phyloP scores from a whole-genome alignment of 2,888 invertebrate genomes.

The Melieria crassipennis region DNA sequence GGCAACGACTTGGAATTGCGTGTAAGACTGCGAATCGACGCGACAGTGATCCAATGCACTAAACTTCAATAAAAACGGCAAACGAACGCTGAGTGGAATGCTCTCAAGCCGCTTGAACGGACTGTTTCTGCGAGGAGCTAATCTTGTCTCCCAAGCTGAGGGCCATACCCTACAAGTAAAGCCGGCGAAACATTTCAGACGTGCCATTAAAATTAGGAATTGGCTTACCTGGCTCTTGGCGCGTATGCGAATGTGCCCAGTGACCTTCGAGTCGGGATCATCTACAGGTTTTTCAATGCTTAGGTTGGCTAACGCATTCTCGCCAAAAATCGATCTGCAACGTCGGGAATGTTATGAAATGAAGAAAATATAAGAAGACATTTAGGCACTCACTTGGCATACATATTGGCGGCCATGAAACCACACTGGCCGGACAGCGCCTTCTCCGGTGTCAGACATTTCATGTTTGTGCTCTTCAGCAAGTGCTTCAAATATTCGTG shows the following conservation, averaged over 20 bases:
- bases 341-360: background rate
- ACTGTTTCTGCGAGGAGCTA: conserved; percentile 86
- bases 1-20: no score
- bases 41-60: no score
- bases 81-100: no score
- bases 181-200: background rate
- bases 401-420: conserved; percentile 99
- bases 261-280: conserved; percentile 87
- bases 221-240: conserved; percentile 92
- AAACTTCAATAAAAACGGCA: no score
- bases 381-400: conserved; percentile 73
- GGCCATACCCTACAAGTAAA: conserved; percentile 89
- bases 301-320: conserved; percentile 98
- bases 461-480: conserved; percentile 97
- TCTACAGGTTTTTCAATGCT: conserved; percentile 96
- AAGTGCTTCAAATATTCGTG: conserved; percentile 93
- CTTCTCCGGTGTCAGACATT: conserved; percentile 97
- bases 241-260: conserved; percentile 96
- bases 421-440: conserved; percentile 97
- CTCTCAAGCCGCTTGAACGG: conserved; percentile 61
- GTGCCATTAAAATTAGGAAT: background rate
- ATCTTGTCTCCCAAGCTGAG: conserved; percentile 98
- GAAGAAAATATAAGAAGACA: conserved; percentile 1
- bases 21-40: no score
- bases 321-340: conserved; percentile 91